Percentiles rank a stretch among this genome's conserved stretches.
Conservation (phyloP, 2,113 vertebrate species). For the Recurvirostra avosetta region DNA sequence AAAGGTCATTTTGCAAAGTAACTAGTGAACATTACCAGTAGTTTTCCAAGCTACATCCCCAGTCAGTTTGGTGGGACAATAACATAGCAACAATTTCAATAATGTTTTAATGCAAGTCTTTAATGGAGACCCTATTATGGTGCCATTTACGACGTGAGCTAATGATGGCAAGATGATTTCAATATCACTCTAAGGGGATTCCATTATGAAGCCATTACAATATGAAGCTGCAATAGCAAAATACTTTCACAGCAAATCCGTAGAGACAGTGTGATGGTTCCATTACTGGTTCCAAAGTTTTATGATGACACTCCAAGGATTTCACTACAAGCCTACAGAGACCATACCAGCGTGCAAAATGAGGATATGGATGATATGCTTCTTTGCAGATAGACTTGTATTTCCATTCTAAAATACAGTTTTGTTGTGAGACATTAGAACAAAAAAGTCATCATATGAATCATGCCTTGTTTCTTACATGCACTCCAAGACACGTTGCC, state of each 20-base stretch:
- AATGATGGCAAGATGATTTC: slow-evolving; percentile 45
- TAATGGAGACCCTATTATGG: slow-evolving; percentile 29
- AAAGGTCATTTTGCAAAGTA: background rate
- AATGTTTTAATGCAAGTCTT: slow-evolving; percentile 6
- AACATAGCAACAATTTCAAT: background rate
- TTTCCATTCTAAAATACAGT: background rate
- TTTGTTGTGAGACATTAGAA: background rate
- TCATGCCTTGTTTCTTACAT: background rate
- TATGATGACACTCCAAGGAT: slow-evolving; percentile 5
- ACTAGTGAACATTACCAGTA: background rate
- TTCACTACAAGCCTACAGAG: background rate
- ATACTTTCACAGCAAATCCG: slow-evolving; percentile 20
- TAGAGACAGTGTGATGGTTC: background rate
- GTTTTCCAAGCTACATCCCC: background rate
- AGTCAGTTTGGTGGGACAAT: background rate
- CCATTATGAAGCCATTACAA: slow-evolving; percentile 59
- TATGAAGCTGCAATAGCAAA: slow-evolving; percentile 12
- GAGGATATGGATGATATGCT: background rate
- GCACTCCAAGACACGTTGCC: background rate
- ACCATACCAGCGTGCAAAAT: background rate
- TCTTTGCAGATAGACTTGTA: background rate
- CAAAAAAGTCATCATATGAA: background rate
- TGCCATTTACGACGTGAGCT: background rate
- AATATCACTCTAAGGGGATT: slow-evolving; percentile 10
- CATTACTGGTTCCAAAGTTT: slow-evolving; percentile 38